phyloP scores from a whole-genome alignment of 2,797 vertebrate genomes.

The Okamejei kenojei region DNA sequence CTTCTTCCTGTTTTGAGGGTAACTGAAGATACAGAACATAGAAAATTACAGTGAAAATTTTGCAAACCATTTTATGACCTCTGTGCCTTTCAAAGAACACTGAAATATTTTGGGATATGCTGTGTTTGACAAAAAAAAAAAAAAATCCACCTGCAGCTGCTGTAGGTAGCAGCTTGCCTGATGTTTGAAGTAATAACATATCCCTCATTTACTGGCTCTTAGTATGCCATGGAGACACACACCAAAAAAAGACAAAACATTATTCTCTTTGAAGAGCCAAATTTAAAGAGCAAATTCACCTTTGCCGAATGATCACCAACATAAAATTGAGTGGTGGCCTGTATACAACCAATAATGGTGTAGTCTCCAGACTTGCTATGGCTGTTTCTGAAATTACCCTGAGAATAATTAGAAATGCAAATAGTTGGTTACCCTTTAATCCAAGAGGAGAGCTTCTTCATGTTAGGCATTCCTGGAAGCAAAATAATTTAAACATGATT shows the following conservation, averaged over 20 bases:
- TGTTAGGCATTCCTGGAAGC: too few species aligned
- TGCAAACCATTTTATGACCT: not conserved
- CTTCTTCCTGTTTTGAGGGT: not conserved
- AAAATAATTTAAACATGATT: too few species aligned
- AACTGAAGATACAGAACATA: not conserved
- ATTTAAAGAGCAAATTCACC: not conserved
- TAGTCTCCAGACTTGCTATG: not conserved
- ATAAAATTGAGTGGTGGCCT: not conserved
- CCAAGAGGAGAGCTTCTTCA: too few species aligned
- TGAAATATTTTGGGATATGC: not conserved
- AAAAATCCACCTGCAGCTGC: not conserved
- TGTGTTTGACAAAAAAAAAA: not conserved
- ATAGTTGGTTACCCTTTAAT: too few species aligned
- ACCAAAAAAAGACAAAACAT: not conserved
- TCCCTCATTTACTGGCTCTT: not conserved
- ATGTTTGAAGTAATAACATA: slow-evolving; percentile 29
- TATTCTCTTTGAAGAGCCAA: not conserved
- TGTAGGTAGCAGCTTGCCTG: not conserved
- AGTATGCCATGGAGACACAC: not conserved
- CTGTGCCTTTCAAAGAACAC: not conserved
- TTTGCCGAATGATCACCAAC: not conserved
- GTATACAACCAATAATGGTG: not conserved
- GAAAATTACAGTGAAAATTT: not conserved
- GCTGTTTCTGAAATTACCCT: not conserved
- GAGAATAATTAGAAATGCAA: not conserved